phyloP scores from a whole-genome alignment of 2,888 invertebrate species.

The Tortricodes alternella region DNA sequence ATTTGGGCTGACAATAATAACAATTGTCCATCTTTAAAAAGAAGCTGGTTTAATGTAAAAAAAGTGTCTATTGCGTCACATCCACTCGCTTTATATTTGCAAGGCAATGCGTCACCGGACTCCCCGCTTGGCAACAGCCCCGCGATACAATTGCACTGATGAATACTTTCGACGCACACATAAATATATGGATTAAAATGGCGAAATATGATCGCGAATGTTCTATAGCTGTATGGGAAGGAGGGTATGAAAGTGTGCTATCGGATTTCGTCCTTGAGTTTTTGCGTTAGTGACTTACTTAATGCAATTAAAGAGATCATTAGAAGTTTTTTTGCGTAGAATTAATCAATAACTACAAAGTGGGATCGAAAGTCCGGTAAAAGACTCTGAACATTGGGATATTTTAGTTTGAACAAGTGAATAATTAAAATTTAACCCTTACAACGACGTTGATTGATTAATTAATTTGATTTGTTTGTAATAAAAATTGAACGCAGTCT shows the following conservation, averaged over 20 bases:
- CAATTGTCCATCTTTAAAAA: too few relatives aligned
- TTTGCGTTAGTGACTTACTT: not conserved
- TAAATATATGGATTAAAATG: constrained; percentile 37
- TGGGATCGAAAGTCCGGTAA: too few relatives aligned
- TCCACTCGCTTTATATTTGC: constrained; percentile 46
- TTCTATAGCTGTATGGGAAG: constrained; percentile 4
- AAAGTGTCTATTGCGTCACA: constrained; percentile 37
- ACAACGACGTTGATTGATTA: too few relatives aligned
- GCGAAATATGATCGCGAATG: constrained; percentile 23
- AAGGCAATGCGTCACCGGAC: constrained; percentile 44
- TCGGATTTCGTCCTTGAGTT: too few relatives aligned
- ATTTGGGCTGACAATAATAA: too few relatives aligned
- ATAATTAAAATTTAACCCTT: too few relatives aligned
- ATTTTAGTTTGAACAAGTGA: too few relatives aligned
- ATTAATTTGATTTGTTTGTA: not conserved
- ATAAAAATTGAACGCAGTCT: not conserved
- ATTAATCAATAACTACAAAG: too few relatives aligned
- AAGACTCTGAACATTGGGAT: too few relatives aligned
- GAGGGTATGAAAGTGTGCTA: constrained; percentile 3
- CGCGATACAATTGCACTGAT: constrained; percentile 73
- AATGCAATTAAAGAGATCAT: not conserved
- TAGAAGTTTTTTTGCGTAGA: too few relatives aligned
- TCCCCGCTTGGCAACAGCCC: constrained; percentile 69
- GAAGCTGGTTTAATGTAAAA: not conserved
- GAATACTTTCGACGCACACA: constrained; percentile 65